phyloP scores from a whole-genome alignment of 2,113 vertebrate species.

The Syngnathus typhle region DNA sequence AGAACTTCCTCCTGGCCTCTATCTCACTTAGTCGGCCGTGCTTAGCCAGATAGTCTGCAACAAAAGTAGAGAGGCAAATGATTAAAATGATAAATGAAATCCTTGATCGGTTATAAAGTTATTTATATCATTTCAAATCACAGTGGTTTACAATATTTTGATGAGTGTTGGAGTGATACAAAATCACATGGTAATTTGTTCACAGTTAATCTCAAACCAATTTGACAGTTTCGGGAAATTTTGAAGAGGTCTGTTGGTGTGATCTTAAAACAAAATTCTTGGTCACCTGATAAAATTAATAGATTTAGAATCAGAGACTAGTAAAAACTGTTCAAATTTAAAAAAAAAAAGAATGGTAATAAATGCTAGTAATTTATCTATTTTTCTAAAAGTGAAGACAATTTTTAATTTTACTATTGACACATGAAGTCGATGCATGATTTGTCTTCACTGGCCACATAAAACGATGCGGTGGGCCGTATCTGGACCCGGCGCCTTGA shows the following conservation, averaged over 20 bases:
- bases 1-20: conserved; percentile 93
- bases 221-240: background rate
- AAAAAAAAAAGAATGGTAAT: too few relatives aligned
- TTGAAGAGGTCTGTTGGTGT: background rate
- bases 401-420: too few relatives aligned
- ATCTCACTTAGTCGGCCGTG: conserved; percentile 88
- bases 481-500: too few relatives aligned
- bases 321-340: too few relatives aligned
- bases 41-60: conserved; percentile 91
- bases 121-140: background rate
- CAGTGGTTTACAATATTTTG: background rate
- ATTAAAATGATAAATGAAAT: background rate
- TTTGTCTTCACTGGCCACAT: too few relatives aligned
- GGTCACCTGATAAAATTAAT: too few relatives aligned
- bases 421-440: too few relatives aligned
- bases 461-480: too few relatives aligned
- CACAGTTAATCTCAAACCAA: background rate
- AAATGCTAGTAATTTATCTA: too few relatives aligned
- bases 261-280: background rate
- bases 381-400: too few relatives aligned
- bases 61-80: conserved; percentile 18
- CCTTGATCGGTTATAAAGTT: too few relatives aligned
- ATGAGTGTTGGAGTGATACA: background rate
- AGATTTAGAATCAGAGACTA: too few relatives aligned
- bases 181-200: background rate